These are phyloP conservation scores for Orbicella faveolata DNA, from an alignment of 64 coral and sea anemone genomes.

Conservation along the genomic window DNA sequence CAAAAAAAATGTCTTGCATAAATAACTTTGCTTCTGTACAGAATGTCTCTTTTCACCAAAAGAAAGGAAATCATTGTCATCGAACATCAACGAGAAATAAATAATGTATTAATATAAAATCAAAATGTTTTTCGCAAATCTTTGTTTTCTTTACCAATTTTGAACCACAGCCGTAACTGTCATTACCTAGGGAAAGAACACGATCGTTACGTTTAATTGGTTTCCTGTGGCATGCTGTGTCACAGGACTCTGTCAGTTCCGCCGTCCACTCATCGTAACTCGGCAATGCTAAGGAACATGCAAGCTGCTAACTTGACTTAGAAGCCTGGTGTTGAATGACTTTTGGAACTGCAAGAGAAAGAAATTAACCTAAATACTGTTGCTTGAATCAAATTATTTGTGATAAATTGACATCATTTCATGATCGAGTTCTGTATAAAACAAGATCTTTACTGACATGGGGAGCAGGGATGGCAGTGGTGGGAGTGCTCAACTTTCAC, in stretches of 20 bases:
- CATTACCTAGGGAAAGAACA: too few relatives aligned
- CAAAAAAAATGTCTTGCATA: not conserved
- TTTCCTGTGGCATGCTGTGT: too few relatives aligned
- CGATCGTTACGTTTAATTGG: too few relatives aligned
- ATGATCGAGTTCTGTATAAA: too few relatives aligned
- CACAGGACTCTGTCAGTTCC: too few relatives aligned
- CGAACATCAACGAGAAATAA: conserved; percentile 19
- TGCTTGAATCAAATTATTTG: not conserved
- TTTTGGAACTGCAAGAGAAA: conserved; percentile 11
- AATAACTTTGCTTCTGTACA: not conserved
- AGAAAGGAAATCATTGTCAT: not conserved
- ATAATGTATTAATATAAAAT: not conserved
- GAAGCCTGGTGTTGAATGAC: conserved; percentile 24
- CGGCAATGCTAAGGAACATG: too few relatives aligned
- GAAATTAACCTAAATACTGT: not conserved
- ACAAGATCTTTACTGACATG: too few relatives aligned
- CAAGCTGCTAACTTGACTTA: not conserved
- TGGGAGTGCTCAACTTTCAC: not conserved
- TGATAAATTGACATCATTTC: too few relatives aligned
- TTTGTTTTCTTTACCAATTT: not conserved
- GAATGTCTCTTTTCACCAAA: not conserved
- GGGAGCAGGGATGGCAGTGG: too few relatives aligned
- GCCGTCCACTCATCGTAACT: too few relatives aligned
- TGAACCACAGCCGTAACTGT: too few relatives aligned
- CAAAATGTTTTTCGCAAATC: not conserved